phyloP scores from a whole-genome alignment of 2,113 vertebrate genomes.

The Callithrix jacchus region DNA sequence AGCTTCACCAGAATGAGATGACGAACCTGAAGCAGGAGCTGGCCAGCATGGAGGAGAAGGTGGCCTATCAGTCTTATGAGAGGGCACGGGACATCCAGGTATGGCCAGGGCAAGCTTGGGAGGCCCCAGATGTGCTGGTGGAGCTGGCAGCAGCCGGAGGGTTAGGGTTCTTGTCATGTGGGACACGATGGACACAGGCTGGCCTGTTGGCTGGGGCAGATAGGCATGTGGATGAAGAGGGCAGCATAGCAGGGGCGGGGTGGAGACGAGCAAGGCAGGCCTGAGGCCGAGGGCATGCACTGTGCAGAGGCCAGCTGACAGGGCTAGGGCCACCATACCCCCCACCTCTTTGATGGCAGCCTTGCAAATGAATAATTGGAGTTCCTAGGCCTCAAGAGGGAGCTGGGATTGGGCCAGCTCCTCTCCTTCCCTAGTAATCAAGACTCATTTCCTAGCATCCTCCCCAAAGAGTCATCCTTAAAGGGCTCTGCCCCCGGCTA shows the following conservation, averaged over 20 bases:
- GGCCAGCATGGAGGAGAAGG: constrained; percentile 99
- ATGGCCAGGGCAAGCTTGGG: not conserved
- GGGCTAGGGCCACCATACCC: fast-evolving
- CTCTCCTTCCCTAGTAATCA: not conserved
- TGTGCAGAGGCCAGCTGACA: not conserved
- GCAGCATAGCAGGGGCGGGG: fast-evolving
- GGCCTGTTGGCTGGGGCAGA: not conserved
- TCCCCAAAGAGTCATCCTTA: no score
- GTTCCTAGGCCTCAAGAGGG: not conserved
- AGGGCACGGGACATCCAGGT: constrained; percentile 99
- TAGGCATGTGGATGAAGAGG: not conserved
- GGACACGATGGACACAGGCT: not conserved
- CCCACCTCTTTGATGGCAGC: not conserved
- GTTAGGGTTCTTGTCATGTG: no score
- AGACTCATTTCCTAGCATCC: not conserved
- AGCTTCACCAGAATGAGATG: constrained; percentile 99
- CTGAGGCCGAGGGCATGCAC: not conserved
- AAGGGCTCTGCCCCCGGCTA: not conserved
- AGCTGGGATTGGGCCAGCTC: not conserved
- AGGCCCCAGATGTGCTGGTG: not conserved
- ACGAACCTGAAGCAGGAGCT: constrained; percentile 98
- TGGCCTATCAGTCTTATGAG: constrained; percentile 99
- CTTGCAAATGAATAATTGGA: not conserved
- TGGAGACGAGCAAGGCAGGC: not conserved
- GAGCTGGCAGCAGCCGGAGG: not conserved